These are phyloP conservation scores for Pelagia noctiluca DNA, from an alignment of 30 jellyfish, hydroid and myxozoan species.

Conservation along the genomic window DNA sequence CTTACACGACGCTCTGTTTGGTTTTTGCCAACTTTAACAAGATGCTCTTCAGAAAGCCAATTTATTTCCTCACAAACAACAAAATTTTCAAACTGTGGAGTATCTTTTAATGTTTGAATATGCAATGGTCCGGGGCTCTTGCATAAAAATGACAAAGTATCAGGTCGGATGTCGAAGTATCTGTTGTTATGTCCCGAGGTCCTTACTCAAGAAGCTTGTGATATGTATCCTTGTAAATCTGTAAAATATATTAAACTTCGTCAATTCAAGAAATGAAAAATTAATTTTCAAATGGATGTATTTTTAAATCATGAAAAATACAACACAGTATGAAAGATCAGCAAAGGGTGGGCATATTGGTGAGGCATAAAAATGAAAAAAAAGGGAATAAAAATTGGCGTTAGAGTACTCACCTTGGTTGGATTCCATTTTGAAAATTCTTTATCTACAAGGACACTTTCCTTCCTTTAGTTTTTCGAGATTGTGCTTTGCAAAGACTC, in stretches of 20 bases:
- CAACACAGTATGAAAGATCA: background rate
- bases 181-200: conserved; percentile 10
- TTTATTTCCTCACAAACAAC: background rate
- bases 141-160: conserved; percentile 14
- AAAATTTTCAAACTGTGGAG: conserved; percentile 23
- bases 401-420: background rate
- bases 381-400: background rate
- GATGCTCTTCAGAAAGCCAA: conserved; percentile 16
- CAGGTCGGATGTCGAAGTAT: conserved; percentile 7
- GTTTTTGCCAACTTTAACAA: conserved; percentile 22
- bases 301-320: no score
- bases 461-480: background rate
- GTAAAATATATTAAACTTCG: background rate
- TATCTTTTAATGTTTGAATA: background rate
- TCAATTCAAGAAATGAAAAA: background rate
- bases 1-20: conserved; percentile 24
- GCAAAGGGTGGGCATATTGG: no score
- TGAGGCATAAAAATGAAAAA: no score
- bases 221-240: conserved; percentile 30
- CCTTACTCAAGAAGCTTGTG: conserved; percentile 6
- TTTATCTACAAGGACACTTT: background rate
- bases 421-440: background rate
- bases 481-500: conserved; percentile 1
- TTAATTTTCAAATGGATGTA: background rate
- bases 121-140: background rate